A percentile compares a stretch with the other conserved stretches of the same genome.
phyloP scores from a whole-genome alignment of 92 coral and sea anemone species.

The Bergia sp. region DNA sequence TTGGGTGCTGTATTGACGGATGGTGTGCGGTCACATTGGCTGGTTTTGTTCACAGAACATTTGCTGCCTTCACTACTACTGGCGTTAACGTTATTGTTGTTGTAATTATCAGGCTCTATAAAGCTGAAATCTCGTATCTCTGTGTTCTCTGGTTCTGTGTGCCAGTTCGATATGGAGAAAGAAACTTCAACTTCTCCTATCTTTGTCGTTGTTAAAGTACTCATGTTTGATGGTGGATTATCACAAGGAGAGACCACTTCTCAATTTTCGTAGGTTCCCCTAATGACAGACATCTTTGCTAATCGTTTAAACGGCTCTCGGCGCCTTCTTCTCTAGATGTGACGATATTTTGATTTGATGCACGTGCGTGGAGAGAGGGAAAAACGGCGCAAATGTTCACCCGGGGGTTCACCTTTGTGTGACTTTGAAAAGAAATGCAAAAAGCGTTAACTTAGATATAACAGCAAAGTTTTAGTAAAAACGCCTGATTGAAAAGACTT shows the following conservation, averaged over 20 bases:
- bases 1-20: background rate
- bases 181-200: background rate
- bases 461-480: background rate
- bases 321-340: background rate
- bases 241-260: background rate
- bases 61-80: background rate
- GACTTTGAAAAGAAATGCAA: background rate
- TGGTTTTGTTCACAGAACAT: background rate
- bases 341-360: background rate
- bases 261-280: background rate
- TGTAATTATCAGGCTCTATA: background rate
- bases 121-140: background rate
- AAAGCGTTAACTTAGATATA: background rate
- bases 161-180: slow-evolving; percentile 6
- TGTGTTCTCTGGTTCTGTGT: background rate
- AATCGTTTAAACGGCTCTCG: slow-evolving; percentile 33
- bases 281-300: slow-evolving; percentile 15
- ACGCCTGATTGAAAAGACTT: background rate
- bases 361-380: background rate
- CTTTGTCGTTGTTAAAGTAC: slow-evolving; percentile 4
- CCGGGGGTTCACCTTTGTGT: background rate
- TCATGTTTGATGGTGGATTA: background rate
- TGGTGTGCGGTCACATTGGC: background rate
- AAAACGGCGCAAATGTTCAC: background rate
- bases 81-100: background rate